Evolutionary conservation across 2,113 vertebrate genomes (phyloP).

Genomic region (Natator depressus): DNA sequence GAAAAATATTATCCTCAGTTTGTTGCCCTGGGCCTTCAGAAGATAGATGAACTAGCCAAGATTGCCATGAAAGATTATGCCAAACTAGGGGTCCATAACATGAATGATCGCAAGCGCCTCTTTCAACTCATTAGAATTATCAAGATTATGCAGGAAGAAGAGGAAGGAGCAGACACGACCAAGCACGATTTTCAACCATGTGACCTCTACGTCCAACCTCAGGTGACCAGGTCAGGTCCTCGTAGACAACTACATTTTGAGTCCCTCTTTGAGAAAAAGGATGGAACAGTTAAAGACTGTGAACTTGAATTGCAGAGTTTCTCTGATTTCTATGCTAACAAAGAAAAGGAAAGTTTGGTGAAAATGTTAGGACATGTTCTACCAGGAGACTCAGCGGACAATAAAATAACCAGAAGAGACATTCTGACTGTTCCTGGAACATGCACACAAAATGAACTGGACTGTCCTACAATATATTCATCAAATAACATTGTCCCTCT

Average conservation of each 20-base stretch:
- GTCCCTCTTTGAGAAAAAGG: conserved; percentile 51
- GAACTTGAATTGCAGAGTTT: conserved; percentile 16
- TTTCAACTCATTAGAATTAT: conserved; percentile 88
- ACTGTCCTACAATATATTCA: conserved; percentile 18
- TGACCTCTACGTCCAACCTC: conserved; percentile 43
- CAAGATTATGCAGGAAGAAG: conserved; percentile 81
- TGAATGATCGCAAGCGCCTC: conserved; percentile 87
- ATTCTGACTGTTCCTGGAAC: conserved; percentile 2
- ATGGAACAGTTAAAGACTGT: neutral
- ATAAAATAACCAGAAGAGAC: conserved; percentile 42
- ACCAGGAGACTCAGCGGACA: conserved; percentile 47
- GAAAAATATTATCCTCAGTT: conserved; percentile 88
- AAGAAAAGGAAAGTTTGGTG: conserved; percentile 47
- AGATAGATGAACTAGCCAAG: conserved; percentile 82
- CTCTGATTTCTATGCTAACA: conserved; percentile 30
- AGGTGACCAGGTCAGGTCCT: conserved; percentile 62
- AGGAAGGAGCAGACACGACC: conserved; percentile 39
- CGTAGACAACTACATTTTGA: conserved; percentile 84
- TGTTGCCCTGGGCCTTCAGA: conserved; percentile 81
- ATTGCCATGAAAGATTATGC: conserved; percentile 87
- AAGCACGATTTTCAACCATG: conserved; percentile 51
- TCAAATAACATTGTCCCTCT: conserved; percentile 65
- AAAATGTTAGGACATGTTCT: conserved; percentile 49
- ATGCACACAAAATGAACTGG: conserved; percentile 48
- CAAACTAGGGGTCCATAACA: conserved; percentile 82